A percentile compares a stretch with the other conserved stretches of the same genome.
Conservation (phyloP, 2,797 vertebrate genomes). For the Linurgus olivaceus region DNA sequence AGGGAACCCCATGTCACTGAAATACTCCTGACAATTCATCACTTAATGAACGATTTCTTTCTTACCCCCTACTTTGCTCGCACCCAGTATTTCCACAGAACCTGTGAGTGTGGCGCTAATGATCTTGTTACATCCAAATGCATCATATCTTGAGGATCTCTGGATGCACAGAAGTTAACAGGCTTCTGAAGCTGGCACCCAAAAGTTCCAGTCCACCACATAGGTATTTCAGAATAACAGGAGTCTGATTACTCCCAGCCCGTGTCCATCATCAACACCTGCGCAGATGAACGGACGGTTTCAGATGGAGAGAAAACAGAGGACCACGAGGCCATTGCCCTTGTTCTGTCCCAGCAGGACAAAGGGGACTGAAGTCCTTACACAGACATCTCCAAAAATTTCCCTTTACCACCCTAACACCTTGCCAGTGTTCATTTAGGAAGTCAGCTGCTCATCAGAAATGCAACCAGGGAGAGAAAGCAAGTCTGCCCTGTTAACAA, state of each 20-base stretch:
- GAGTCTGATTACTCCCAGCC: not conserved
- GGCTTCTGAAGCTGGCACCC: not conserved
- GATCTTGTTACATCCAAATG: not conserved
- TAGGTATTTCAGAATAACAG: not conserved
- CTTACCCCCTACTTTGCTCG: not conserved
- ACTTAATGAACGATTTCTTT: constrained; percentile 59
- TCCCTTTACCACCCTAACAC: not conserved
- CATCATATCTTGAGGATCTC: not conserved
- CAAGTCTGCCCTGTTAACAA: not conserved
- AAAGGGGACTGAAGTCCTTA: not conserved
- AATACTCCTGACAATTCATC: constrained; percentile 69
- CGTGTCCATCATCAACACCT: not conserved
- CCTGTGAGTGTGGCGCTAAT: not conserved
- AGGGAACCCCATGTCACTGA: constrained; percentile 63
- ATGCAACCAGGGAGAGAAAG: not conserved
- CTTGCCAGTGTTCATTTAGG: not conserved
- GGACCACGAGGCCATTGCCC: not conserved
- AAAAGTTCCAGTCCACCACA: not conserved
- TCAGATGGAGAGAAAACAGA: not conserved
- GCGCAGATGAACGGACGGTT: not conserved
- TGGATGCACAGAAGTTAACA: not conserved
- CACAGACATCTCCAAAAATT: not conserved
- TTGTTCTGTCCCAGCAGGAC: accelerated
- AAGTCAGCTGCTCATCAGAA: not conserved
- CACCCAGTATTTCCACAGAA: constrained; percentile 45